Evolutionary conservation across 1,140 invertebrate species (phyloP).

Genomic region (Drosophila oshimai): DNA sequence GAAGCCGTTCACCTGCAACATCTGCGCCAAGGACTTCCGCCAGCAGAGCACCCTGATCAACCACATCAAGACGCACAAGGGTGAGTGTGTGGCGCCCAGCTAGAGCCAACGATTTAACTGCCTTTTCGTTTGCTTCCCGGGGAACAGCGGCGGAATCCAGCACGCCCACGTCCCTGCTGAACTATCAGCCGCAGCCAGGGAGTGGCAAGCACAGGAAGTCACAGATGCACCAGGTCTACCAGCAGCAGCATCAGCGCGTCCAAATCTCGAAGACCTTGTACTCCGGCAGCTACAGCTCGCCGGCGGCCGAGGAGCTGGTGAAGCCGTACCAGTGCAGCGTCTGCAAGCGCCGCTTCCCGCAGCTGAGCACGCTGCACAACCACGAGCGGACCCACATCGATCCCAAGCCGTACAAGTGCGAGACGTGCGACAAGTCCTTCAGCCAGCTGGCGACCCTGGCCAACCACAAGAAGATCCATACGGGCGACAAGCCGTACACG

Average conservation of each 20-base stretch:
- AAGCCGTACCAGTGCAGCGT: conserved; percentile 82
- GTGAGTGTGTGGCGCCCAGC: conserved; percentile 39
- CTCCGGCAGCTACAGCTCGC: conserved; percentile 76
- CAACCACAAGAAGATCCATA: conserved; percentile 82
- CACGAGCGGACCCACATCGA: conserved; percentile 82
- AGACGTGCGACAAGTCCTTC: conserved; percentile 79
- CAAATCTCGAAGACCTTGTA: conserved; percentile 81
- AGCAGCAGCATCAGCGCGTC: conserved; percentile 71
- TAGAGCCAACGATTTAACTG: neutral
- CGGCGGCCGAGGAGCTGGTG: conserved; percentile 78
- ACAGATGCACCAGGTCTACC: conserved; percentile 71
- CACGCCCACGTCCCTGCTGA: conserved; percentile 73
- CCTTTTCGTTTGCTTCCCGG: neutral
- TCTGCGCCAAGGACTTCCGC: conserved; percentile 80
- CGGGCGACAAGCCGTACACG: conserved; percentile 81
- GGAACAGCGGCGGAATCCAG: conserved; percentile 65
- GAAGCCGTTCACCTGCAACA: conserved; percentile 81
- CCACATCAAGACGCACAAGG: conserved; percentile 82
- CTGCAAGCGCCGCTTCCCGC: conserved; percentile 80
- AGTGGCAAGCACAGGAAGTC: conserved; percentile 62
- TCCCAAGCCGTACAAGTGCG: conserved; percentile 82
- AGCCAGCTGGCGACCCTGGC: conserved; percentile 76
- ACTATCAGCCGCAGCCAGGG: conserved; percentile 67
- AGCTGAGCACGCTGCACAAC: conserved; percentile 80
- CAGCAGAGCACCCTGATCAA: conserved; percentile 81